Conservation (phyloP, 2,797 vertebrate species). For the Yasuhikotakia modesta region DNA sequence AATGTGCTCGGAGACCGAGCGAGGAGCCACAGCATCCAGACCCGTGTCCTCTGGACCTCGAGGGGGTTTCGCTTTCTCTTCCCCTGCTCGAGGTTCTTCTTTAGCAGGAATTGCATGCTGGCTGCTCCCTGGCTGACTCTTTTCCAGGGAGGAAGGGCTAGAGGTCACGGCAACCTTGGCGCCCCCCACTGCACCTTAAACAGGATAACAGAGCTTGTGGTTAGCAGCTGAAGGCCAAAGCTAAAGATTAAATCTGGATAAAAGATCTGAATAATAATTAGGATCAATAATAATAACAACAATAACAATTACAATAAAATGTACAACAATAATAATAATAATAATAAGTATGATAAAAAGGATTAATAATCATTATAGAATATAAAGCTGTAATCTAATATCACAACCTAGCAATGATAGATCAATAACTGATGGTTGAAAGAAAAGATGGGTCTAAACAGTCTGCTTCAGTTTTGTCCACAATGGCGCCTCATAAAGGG, state of each 20-base stretch:
- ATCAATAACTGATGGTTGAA: background rate
- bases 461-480: background rate
- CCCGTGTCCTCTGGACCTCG: constrained; percentile 76
- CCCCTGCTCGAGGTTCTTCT: constrained; percentile 86
- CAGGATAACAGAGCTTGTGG: constrained; percentile 88
- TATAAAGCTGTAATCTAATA: background rate
- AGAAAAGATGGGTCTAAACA: background rate
- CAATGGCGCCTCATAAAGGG: background rate
- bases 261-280: background rate
- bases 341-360: too few species aligned
- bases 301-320: too few species aligned
- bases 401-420: background rate
- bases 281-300: too few species aligned
- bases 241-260: background rate
- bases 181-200: constrained; percentile 99
- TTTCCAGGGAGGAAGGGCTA: constrained; percentile 89
- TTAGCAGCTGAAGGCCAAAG: constrained; percentile 65
- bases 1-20: constrained; percentile 83
- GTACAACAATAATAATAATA: too few species aligned
- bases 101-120: constrained; percentile 88
- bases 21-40: constrained; percentile 83
- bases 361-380: background rate
- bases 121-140: constrained; percentile 88
- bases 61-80: constrained; percentile 87
- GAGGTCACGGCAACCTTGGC: constrained; percentile 97